Base-by-base conservation (phyloP, 2,888 invertebrate species). In the Dilophus febrilis region DNA sequence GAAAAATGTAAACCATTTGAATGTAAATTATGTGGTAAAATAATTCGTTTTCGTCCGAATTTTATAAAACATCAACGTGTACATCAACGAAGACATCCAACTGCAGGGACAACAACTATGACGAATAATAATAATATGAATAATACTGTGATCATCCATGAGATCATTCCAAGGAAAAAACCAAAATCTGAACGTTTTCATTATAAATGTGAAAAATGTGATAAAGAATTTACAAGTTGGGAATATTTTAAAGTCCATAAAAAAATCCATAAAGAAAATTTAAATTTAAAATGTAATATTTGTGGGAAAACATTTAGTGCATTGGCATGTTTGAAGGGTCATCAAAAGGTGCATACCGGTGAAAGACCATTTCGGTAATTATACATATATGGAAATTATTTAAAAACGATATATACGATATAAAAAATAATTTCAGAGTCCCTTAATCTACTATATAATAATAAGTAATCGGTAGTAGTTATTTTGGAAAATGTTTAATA, bases 211-310 rank as follows among this genome's bases (percentile, higher is more conserved):
- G 64, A 64, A 38, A 59, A 64, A 8, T 71, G 71, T 51, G 65
- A 66, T 47, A 68, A 70, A 51, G 68, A 68, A 13, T 71, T 71
- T 45, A 66, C 66, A 55, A 65, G 68, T 46, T 57, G 64, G 40
- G 64, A 66, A 26, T 69, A 69, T 59, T 68, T 68, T 43, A 61
- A 66, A 49, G 70, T 71, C 40, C 72, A 72, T 56, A 67, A 67
- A 48, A 71, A 71, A 51, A 70, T 66, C 27, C 70, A 71, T 55
- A 68, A 65, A 13, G 68, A 67, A 40, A 59, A 64, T 38, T 67
- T 66, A 38, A 68, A 69, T 38, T 61, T 68, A 42, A 64, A 64
- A 14, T 71, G 71, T 47, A 65, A 67, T 44, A 61, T 64, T 34
- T 71, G 71, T 45, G 67, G 65, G 39, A 68, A 69, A 45, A 59